Conservation (phyloP, 2,888 invertebrate genomes). For the Amphiduros pacificus region DNA sequence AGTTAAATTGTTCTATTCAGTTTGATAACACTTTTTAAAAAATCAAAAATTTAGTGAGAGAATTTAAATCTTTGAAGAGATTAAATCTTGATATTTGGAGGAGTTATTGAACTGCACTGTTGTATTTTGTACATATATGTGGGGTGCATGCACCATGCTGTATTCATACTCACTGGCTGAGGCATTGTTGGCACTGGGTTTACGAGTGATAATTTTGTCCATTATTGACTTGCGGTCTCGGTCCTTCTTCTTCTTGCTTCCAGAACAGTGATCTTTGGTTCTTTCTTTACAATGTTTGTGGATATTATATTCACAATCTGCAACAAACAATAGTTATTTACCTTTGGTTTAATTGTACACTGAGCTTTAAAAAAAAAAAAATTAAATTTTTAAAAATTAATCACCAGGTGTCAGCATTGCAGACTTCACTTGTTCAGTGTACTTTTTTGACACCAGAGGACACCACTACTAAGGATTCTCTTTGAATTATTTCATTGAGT, state of each 20-base stretch:
- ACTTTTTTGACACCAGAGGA: too few species aligned
- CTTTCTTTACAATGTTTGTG: conserved; percentile 80
- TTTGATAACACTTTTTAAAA: not conserved
- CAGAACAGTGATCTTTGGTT: conserved; percentile 79
- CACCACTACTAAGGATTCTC: too few species aligned
- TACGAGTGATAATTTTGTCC: conserved; percentile 30
- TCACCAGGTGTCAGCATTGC: too few species aligned
- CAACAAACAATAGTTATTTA: conserved; percentile 30
- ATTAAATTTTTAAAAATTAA: too few species aligned
- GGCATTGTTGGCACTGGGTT: conserved; percentile 37
- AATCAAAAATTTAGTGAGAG: not conserved
- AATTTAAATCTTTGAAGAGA: not conserved
- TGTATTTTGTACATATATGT: too few species aligned
- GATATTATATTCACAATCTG: conserved; percentile 85
- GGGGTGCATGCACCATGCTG: too few species aligned
- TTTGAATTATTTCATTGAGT: too few species aligned
- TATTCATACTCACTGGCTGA: conserved; percentile 35
- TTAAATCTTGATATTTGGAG: too few species aligned
- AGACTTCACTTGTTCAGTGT: too few species aligned
- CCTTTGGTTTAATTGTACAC: too few species aligned
- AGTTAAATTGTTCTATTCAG: not conserved
- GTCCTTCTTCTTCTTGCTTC: conserved; percentile 53
- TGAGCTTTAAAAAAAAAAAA: too few species aligned
- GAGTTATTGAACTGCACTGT: too few species aligned
- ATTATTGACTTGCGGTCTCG: conserved; percentile 22